Evolutionary conservation across 2,113 vertebrate genomes (phyloP).

Genomic region (Emberiza fucata): DNA sequence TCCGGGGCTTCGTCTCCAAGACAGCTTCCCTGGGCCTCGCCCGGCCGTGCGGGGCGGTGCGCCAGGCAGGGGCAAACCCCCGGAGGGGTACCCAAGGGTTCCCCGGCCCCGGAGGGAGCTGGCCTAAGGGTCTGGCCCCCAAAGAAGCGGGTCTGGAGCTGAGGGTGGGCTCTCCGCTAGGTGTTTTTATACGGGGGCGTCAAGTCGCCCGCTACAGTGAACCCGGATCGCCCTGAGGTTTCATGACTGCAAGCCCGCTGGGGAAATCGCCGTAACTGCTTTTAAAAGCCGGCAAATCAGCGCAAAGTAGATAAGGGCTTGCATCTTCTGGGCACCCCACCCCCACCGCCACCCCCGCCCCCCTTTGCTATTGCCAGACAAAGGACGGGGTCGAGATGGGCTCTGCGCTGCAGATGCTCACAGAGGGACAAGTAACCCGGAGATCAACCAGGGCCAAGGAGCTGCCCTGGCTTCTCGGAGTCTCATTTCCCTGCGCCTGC

Average conservation of each 20-base stretch:
- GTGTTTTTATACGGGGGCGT: neutral
- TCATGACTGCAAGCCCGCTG: neutral
- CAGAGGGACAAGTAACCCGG: neutral
- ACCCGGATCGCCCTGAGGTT: neutral
- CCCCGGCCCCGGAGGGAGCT: neutral
- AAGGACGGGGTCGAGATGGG: neutral
- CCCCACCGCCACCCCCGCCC: neutral
- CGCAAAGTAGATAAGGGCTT: neutral
- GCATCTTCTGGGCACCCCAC: neutral
- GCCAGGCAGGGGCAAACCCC: neutral
- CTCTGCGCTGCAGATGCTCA: conserved; percentile 24
- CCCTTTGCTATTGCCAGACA: neutral
- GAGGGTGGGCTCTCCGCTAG: neutral
- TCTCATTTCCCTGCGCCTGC: neutral
- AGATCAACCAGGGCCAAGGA: neutral
- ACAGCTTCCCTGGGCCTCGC: neutral
- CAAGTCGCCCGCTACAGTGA: neutral
- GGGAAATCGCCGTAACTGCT: neutral
- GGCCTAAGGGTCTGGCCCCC: neutral
- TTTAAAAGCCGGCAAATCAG: conserved; percentile 11
- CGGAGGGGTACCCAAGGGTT: too few relatives aligned
- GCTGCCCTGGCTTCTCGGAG: neutral
- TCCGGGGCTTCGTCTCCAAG: neutral
- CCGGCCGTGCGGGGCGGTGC: neutral
- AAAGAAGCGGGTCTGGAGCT: neutral